phyloP scores from a whole-genome alignment of 1,140 invertebrate species.

The Papilio polytes region DNA sequence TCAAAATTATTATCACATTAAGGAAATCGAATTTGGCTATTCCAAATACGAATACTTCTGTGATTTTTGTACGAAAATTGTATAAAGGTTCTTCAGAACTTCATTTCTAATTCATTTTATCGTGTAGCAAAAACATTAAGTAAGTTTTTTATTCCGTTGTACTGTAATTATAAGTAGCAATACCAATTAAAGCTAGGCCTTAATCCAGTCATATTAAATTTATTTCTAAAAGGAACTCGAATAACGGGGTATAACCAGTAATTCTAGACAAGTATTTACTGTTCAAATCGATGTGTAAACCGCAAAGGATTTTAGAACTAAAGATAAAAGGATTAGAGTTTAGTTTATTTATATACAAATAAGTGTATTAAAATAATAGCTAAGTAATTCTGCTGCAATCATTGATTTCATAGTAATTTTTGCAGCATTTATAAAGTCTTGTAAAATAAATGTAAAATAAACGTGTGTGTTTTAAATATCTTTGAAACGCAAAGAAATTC shows the following conservation, averaged over 20 bases:
- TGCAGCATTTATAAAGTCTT: not conserved
- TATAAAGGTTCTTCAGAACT: too few relatives aligned
- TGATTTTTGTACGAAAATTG: too few relatives aligned
- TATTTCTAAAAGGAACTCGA: conserved; percentile 8
- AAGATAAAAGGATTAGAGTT: not conserved
- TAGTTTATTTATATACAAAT: not conserved
- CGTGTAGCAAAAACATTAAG: not conserved
- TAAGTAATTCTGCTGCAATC: not conserved
- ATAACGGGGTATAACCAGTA: conserved; percentile 7
- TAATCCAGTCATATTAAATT: conserved; percentile 28
- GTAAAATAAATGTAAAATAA: too few relatives aligned
- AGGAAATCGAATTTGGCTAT: too few relatives aligned
- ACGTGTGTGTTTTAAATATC: not conserved
- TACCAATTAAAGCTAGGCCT: conserved; percentile 7
- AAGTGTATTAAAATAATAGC: not conserved
- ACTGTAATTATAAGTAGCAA: not conserved
- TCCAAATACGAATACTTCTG: too few relatives aligned
- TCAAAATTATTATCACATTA: too few relatives aligned
- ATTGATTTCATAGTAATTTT: conserved; percentile 30
- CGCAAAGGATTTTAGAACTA: not conserved
- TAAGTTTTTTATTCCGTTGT: not conserved
- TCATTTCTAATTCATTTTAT: too few relatives aligned
- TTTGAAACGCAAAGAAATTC: not conserved
- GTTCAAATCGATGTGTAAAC: not conserved
- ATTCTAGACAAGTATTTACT: conserved; percentile 9